phyloP scores from a whole-genome alignment of 2,113 vertebrate species.

The Pluvialis apricaria region DNA sequence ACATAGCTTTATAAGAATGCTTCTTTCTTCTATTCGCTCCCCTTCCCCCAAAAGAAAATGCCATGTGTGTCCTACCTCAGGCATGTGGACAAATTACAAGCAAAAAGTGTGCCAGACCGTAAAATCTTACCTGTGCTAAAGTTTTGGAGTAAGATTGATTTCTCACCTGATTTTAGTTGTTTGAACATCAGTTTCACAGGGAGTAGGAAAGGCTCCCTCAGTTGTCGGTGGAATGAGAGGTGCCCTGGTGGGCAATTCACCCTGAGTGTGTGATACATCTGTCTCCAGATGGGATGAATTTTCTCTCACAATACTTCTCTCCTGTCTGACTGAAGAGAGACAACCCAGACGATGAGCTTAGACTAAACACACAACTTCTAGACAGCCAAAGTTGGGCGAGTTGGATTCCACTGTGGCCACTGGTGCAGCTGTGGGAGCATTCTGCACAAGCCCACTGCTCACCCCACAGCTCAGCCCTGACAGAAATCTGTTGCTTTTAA shows the following conservation, averaged over 20 bases:
- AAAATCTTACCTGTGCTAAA: not conserved
- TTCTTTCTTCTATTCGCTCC: not conserved
- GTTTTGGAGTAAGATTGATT: not conserved
- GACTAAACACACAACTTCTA: not conserved
- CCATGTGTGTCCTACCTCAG: accelerated
- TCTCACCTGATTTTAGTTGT: not conserved
- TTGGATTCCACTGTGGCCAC: not conserved
- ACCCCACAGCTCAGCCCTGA: not conserved
- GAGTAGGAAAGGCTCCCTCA: not conserved
- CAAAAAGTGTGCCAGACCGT: not conserved
- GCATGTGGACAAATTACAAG: not conserved
- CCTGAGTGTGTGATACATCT: accelerated
- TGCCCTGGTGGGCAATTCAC: not conserved
- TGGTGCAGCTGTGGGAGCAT: not conserved
- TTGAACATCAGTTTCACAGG: not conserved
- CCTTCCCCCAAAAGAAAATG: not conserved
- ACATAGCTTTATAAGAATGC: not conserved
- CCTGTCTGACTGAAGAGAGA: not conserved
- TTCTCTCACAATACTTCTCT: not conserved
- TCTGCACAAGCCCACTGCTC: not conserved
- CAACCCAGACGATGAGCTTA: not conserved
- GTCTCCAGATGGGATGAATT: not conserved
- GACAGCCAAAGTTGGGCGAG: not conserved
- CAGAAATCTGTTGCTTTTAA: not conserved
- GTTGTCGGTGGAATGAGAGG: not conserved